phyloP scores from a whole-genome alignment of 2,888 invertebrate genomes.

The Desoria tigrina region DNA sequence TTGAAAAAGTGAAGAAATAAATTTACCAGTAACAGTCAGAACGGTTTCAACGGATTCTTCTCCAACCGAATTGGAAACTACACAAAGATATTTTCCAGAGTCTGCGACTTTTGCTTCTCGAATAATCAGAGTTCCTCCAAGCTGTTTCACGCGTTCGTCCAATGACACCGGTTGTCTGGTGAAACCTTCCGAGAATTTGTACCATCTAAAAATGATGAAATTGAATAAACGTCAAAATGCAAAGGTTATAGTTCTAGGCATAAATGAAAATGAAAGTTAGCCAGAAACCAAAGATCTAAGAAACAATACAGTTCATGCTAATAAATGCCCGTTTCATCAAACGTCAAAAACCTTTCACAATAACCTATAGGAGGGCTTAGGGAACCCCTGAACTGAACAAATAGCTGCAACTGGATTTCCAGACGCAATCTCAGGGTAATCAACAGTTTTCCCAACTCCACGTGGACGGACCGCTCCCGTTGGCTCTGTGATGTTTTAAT shows the following conservation, averaged over 20 bases:
- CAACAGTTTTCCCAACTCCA: slow-evolving; percentile 53
- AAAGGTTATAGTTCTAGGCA: too few relatives aligned
- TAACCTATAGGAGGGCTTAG: slow-evolving; percentile 74
- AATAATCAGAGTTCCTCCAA: slow-evolving; percentile 90
- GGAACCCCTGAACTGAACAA: slow-evolving; percentile 74
- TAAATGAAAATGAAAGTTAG: slow-evolving; percentile 6
- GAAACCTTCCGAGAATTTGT: slow-evolving; percentile 86
- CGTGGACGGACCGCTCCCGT: slow-evolving; percentile 54
- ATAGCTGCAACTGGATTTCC: slow-evolving; percentile 57
- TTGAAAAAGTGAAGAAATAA: background rate
- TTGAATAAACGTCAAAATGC: background rate
- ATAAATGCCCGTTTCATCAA: slow-evolving; percentile 12
- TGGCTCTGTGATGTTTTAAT: slow-evolving; percentile 51
- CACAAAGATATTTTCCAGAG: slow-evolving; percentile 90
- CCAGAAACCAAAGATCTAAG: background rate
- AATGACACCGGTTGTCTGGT: slow-evolving; percentile 84
- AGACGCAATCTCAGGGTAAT: slow-evolving; percentile 50
- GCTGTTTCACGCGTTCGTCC: slow-evolving; percentile 86
- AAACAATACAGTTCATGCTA: too few relatives aligned
- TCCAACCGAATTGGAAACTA: slow-evolving; percentile 92
- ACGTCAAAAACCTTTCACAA: slow-evolving; percentile 33
- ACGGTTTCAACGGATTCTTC: slow-evolving; percentile 89
- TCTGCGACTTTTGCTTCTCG: slow-evolving; percentile 87
- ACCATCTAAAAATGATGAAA: slow-evolving; percentile 75
- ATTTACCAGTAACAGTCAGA: slow-evolving; percentile 75